phyloP scores from a whole-genome alignment of 2,797 vertebrate species.

The Morelia viridis region DNA sequence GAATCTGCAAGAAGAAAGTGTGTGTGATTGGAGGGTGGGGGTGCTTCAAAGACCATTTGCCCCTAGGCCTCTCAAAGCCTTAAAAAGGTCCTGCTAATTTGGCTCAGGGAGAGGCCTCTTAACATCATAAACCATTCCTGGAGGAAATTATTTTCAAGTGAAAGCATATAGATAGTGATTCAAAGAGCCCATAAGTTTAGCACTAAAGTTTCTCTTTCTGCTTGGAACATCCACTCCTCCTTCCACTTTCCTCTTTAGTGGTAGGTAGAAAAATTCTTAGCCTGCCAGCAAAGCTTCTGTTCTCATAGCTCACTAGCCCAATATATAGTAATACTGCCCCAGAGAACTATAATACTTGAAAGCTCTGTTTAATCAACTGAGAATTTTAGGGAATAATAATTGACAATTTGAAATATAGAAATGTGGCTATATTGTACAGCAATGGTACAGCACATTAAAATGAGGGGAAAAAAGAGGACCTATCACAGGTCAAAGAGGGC shows the following conservation, averaged over 20 bases:
- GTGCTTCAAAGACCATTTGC: no score
- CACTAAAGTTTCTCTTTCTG: not conserved
- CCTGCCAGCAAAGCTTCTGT: constrained; percentile 17
- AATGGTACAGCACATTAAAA: not conserved
- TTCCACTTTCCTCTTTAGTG: not conserved
- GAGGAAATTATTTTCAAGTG: not conserved
- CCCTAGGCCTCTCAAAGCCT: no score
- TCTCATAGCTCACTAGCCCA: constrained; percentile 35
- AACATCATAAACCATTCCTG: not conserved
- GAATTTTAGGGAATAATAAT: constrained; percentile 11
- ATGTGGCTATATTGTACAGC: not conserved
- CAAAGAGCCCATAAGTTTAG: not conserved
- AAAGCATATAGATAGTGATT: not conserved
- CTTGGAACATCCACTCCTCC: not conserved
- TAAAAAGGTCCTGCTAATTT: not conserved
- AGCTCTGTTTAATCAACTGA: constrained; percentile 21
- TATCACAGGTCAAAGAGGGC: not conserved
- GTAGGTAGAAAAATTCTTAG: constrained; percentile 6
- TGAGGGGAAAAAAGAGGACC: not conserved
- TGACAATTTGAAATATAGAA: constrained; percentile 23
- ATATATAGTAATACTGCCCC: constrained; percentile 24
- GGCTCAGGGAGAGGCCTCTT: not conserved
- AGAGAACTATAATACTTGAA: constrained; percentile 23
- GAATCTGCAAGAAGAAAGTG: not conserved
- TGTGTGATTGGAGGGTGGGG: not conserved